These are phyloP conservation scores for Rallus crepitans DNA, from an alignment of 2,797 vertebrate genomes.

Conservation along the genomic window DNA sequence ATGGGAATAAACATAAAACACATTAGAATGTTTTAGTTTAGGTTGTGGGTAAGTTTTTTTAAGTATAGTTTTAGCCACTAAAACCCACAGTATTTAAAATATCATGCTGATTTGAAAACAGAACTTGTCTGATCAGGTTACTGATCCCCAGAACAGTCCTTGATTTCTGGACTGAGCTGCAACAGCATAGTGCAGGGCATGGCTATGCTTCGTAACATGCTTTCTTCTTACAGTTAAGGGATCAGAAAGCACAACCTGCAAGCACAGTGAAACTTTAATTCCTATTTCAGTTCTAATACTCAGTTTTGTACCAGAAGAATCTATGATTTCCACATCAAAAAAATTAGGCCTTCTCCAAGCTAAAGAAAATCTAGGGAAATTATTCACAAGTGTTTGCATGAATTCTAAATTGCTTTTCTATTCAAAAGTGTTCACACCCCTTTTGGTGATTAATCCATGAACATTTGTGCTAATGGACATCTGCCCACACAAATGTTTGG, in stretches of 20 bases:
- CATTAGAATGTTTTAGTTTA: too few relatives aligned
- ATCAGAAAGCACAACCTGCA: neutral
- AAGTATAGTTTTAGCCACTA: neutral
- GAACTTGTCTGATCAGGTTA: neutral
- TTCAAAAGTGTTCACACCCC: conserved; percentile 63
- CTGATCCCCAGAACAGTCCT: neutral
- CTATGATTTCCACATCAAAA: neutral
- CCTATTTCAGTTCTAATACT: neutral
- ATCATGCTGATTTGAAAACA: neutral
- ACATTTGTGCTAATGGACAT: conserved; percentile 74
- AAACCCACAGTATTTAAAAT: neutral
- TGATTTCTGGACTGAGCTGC: neutral
- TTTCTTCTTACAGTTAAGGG: neutral
- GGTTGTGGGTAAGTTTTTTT: too few relatives aligned
- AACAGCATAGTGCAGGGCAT: neutral
- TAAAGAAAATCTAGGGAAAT: conserved; percentile 24
- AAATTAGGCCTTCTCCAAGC: neutral
- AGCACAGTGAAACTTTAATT: neutral
- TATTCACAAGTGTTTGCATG: conserved; percentile 59
- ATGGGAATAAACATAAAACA: neutral
- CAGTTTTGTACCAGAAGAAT: neutral
- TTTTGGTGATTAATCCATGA: conserved; percentile 68
- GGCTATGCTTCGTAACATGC: neutral
- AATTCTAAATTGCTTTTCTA: conserved; percentile 61
- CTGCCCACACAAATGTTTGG: conserved; percentile 71